A percentile compares a stretch with the other conserved stretches of the same genome.
Evolutionary conservation across 2,888 invertebrate genomes (phyloP).

Genomic region (Noctua comes): DNA sequence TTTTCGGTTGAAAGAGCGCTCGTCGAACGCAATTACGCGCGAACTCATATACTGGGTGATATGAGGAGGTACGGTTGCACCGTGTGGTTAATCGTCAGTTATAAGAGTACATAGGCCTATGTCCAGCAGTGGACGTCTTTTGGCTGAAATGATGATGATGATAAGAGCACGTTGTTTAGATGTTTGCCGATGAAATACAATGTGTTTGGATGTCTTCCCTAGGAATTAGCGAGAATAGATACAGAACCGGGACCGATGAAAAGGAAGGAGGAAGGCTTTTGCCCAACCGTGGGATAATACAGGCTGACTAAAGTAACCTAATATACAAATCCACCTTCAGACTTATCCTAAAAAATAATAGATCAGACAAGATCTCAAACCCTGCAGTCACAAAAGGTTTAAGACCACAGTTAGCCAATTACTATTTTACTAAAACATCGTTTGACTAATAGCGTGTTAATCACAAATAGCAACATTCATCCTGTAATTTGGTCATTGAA

Average conservation of each 20-base stretch:
- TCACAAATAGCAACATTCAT: slow-evolving; percentile 15
- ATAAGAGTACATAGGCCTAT: too few species aligned
- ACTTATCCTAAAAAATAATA: neutral
- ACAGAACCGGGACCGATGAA: neutral
- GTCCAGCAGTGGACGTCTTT: too few species aligned
- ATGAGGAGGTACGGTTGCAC: slow-evolving; percentile 72
- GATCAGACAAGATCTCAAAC: neutral
- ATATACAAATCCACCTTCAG: neutral
- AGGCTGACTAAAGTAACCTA: neutral
- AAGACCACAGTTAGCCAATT: neutral
- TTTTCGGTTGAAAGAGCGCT: slow-evolving; percentile 89
- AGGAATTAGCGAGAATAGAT: neutral
- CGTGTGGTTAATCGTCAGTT: slow-evolving; percentile 59
- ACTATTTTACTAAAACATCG: slow-evolving; percentile 6
- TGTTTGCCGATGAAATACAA: neutral
- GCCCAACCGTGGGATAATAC: neutral
- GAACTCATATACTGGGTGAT: slow-evolving; percentile 79
- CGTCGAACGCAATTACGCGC: slow-evolving; percentile 87
- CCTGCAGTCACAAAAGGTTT: neutral
- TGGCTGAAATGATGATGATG: too few species aligned
- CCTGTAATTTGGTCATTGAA: slow-evolving; percentile 9
- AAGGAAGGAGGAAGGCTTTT: neutral
- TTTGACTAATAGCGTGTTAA: slow-evolving; percentile 6
- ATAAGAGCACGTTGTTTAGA: neutral
- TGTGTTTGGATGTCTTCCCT: neutral